phyloP scores from a whole-genome alignment of 2,113 vertebrate genomes.

The Beaufortia kweichowensis region DNA sequence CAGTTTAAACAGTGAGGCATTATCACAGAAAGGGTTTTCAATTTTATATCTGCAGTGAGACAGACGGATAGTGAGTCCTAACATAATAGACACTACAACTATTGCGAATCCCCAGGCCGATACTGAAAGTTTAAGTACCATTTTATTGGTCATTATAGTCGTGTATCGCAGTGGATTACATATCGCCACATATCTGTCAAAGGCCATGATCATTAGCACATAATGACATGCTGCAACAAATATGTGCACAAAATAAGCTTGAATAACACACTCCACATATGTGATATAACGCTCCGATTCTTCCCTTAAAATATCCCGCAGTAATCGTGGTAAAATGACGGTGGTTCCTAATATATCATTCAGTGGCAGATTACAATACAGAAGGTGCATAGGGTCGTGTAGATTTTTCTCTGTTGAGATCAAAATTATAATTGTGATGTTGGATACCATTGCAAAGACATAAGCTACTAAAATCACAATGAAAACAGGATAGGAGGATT shows the following conservation, averaged over 20 bases:
- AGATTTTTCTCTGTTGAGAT: constrained; percentile 54
- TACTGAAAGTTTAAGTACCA: constrained; percentile 55
- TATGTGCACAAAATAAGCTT: constrained; percentile 57
- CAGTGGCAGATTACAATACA: constrained; percentile 61
- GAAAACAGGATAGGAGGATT: background rate
- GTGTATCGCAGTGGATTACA: constrained; percentile 61
- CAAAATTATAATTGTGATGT: constrained; percentile 43
- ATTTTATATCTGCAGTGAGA: constrained; percentile 55
- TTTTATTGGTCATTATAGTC: constrained; percentile 59
- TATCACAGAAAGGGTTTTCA: constrained; percentile 62
- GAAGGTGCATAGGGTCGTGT: constrained; percentile 66
- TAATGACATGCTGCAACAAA: constrained; percentile 28
- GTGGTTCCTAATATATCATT: constrained; percentile 50
- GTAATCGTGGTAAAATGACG: constrained; percentile 50
- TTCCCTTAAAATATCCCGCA: background rate
- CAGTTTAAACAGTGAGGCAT: constrained; percentile 63
- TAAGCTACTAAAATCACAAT: background rate
- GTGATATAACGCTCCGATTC: background rate
- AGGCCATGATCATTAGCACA: constrained; percentile 68
- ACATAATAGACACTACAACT: constrained; percentile 8
- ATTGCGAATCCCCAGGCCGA: constrained; percentile 41
- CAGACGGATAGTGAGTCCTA: constrained; percentile 55
- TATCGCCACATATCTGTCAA: constrained; percentile 68
- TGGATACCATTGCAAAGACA: background rate
- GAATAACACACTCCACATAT: background rate